Evolutionary conservation across 2,797 vertebrate species (phyloP).

Genomic region (Coilia nasus): DNA sequence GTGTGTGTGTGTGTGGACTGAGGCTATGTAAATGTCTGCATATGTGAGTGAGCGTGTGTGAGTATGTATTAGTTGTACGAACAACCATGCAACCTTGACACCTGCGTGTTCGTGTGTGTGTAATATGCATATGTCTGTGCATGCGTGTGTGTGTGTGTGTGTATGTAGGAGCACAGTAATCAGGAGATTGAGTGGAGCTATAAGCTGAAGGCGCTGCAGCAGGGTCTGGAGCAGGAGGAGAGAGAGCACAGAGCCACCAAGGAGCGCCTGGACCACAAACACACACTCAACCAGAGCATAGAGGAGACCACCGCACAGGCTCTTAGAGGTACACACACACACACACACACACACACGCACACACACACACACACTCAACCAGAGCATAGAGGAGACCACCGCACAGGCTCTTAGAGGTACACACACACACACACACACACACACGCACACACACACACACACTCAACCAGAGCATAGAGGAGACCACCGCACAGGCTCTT

Average conservation of each 20-base stretch:
- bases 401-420: no score
- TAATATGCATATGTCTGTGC: not conserved
- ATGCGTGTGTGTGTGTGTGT: constrained; percentile 19
- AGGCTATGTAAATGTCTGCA: no score
- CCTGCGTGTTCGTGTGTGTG: not conserved
- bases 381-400: no score
- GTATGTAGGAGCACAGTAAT: constrained; percentile 88
- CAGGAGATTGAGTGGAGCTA: constrained; percentile 96
- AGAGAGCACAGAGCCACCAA: constrained; percentile 90
- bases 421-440: no score
- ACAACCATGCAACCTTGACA: no score
- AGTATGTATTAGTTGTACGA: no score
- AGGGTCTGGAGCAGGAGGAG: constrained; percentile 93
- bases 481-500: not conserved
- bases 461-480: not conserved
- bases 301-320: constrained; percentile 84
- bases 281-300: constrained; percentile 87
- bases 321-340: constrained; percentile 83
- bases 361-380: constrained; percentile 2
- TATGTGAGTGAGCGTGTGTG: not conserved
- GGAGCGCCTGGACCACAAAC: constrained; percentile 87
- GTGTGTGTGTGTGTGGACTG: not conserved
- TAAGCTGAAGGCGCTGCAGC: constrained; percentile 91
- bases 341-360: constrained; percentile 7
- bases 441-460: not conserved